These are phyloP conservation scores for Chrysopa pallens DNA, from an alignment of 1,140 invertebrate genomes.

Conservation along the genomic window DNA sequence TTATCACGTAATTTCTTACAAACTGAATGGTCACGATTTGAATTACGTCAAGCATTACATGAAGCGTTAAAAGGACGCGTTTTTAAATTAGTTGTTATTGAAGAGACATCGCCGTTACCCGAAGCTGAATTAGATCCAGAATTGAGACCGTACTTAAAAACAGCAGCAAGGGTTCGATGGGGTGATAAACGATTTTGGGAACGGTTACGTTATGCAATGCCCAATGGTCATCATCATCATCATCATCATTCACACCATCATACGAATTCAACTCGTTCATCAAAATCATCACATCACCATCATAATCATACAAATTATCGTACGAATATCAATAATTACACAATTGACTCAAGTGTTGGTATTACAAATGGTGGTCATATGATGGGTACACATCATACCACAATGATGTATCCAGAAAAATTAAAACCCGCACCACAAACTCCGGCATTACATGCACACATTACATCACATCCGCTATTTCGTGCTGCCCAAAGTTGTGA, in stretches of 20 bases:
- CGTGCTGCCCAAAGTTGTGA: conserved; percentile 20
- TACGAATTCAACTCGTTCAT: no score
- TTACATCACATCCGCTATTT: conserved; percentile 23
- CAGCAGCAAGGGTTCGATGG: conserved; percentile 64
- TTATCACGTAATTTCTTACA: conserved; percentile 69
- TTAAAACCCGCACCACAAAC: conserved; percentile 19
- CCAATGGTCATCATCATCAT: conserved; percentile 38
- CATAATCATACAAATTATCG: conserved; percentile 41
- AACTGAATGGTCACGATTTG: conserved; percentile 70
- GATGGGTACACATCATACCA: conserved; percentile 29
- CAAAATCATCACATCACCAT: conserved; percentile 9
- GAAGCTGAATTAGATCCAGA: conserved; percentile 75
- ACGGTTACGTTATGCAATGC: conserved; percentile 74
- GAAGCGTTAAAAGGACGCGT: conserved; percentile 68
- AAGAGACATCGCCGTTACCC: conserved; percentile 55
- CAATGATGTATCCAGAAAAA: conserved; percentile 24
- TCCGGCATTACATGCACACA: conserved; percentile 18
- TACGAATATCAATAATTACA: conserved; percentile 61
- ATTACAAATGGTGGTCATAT: conserved; percentile 32
- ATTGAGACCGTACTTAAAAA: conserved; percentile 71
- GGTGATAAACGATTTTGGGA: conserved; percentile 86
- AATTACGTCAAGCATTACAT: conserved; percentile 68
- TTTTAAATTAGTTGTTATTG: conserved; percentile 71
- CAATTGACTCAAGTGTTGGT: conserved; percentile 36
- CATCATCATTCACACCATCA: conserved; percentile 31